Evolutionary conservation across 2,888 invertebrate species (phyloP).

Genomic region (Calameuta filiformis): DNA sequence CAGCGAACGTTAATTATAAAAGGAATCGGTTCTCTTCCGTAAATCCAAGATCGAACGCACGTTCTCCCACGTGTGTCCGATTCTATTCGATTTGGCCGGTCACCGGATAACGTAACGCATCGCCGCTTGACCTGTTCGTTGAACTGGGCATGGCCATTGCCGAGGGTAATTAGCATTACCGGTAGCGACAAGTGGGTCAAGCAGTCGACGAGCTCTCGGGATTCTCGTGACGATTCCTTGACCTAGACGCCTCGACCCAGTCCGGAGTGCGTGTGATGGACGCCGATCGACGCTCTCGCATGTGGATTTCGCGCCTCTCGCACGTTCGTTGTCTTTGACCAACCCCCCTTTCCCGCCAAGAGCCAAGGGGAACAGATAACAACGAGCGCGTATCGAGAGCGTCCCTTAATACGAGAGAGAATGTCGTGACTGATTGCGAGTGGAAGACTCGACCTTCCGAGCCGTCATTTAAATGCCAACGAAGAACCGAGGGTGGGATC

Average conservation of each 20-base stretch:
- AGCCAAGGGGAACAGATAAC: no score
- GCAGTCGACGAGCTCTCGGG: slow-evolving; percentile 38
- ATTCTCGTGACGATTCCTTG: slow-evolving; percentile 36
- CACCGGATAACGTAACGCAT: not conserved
- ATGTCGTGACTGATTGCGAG: no score
- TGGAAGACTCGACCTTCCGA: no score
- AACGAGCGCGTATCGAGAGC: no score
- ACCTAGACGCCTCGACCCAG: slow-evolving; percentile 37
- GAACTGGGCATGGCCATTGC: not conserved
- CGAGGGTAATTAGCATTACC: slow-evolving; percentile 38
- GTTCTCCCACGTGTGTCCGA: not conserved
- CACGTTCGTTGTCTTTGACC: no score
- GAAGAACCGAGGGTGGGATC: slow-evolving; percentile 16
- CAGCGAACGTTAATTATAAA: no score
- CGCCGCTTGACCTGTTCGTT: not conserved
- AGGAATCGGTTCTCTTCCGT: not conserved
- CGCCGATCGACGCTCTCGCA: no score
- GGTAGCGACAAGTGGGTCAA: slow-evolving; percentile 45
- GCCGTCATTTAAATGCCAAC: slow-evolving; percentile 58
- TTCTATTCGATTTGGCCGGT: not conserved
- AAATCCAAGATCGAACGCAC: not conserved
- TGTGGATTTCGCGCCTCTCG: no score
- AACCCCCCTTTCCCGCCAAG: no score
- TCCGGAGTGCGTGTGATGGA: not conserved
- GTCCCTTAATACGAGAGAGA: no score